phyloP scores from a whole-genome alignment of 2,113 vertebrate genomes.

The rabbit (Oryctolagus cuniculus) region mOryCun1.1 NC_091434.1:182389501-182390000 shows the following conservation, averaged over 20 bases:
- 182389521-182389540: background rate
- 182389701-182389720: background rate
- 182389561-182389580: constrained; percentile 54
- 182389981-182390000: constrained; percentile 96
- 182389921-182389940: constrained; percentile 66
- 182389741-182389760: background rate
- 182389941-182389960: constrained; percentile 89
- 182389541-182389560: background rate
- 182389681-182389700: background rate
- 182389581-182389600: constrained; percentile 11
- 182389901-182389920: constrained; percentile 59
- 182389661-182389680: constrained; percentile 15
- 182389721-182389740: background rate
- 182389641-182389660: background rate
- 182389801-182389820: background rate
- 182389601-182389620: background rate
- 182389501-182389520: background rate
- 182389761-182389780: accelerated
- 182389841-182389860: accelerated
- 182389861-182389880: background rate
- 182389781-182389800: background rate
- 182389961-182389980: constrained; percentile 95
- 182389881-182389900: background rate
- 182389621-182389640: constrained; percentile 29
- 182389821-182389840: background rate